Conservation (phyloP, 1,140 invertebrate genomes). For the Tetragnatha versicolor region DNA sequence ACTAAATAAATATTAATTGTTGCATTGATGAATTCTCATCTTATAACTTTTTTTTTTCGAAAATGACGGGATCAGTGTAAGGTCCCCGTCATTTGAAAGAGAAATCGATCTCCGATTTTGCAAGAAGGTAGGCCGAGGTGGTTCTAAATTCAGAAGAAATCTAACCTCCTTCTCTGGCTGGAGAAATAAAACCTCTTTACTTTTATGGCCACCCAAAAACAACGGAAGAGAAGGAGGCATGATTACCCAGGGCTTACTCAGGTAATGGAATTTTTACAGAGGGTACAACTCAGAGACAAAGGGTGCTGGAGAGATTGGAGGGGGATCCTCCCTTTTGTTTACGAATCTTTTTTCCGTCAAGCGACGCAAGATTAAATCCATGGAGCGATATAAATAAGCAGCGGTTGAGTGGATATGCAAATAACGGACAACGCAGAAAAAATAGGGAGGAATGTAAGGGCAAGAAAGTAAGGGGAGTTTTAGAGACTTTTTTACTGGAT, state of each 20-base stretch:
- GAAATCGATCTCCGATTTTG: conserved; percentile 20
- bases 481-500: no score
- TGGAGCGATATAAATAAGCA: no score
- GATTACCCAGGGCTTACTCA: conserved; percentile 18
- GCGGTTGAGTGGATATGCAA: no score
- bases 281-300: conserved; percentile 3
- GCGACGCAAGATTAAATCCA: no score
- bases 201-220: conserved; percentile 18
- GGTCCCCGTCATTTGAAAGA: no score
- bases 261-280: conserved; percentile 23
- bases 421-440: no score
- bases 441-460: no score
- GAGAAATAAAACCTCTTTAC: conserved; percentile 42
- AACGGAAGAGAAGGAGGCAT: conserved; percentile 3
- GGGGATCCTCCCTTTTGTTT: not conserved
- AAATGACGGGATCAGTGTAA: no score
- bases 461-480: no score
- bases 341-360: not conserved
- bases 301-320: not conserved
- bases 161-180: not conserved
- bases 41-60: no score
- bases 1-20: no score
- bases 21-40: no score
- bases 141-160: conserved; percentile 35
- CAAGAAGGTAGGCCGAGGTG: not conserved